Evolutionary conservation across 2,113 vertebrate species (phyloP), one percentile per base, ranked within the genome.

Genomic region (Peromyscus polionotus): DNA sequence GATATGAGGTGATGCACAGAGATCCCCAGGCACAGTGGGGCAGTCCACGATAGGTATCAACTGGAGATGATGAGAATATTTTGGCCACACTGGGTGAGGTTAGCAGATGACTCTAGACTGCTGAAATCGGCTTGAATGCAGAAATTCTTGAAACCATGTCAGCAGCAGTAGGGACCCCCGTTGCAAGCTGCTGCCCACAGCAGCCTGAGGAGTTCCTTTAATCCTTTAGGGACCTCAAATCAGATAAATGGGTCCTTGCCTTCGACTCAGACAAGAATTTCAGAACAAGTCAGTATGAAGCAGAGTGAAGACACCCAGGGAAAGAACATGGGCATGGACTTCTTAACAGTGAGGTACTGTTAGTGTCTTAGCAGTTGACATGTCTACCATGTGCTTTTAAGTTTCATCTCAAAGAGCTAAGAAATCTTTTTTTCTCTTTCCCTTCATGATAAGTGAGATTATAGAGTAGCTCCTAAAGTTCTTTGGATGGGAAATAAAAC

Each of bases 1-100:
- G 10, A 57, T 2, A 1, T 19, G 22, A 77, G 8, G 24, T 31
- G 31, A 77, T 31, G 14, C 3, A 1, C 1, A 39, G 7, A 39
- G 31, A 28, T 0, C 0, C 2, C 13, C 31, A 54, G 31, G 8
- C 61, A 51, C 6, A 24, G 2, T 1, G 9, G 1, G 24, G 20
- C 1, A 1, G 51, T 70, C 19, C 31, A 31, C 5, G 28, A 57
- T 1, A 1, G n/a, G 20, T 24, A 12, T 61, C 63, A 3, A 14
- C 28, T 3, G 1, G 24, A 57, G 42, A 88, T 10, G 73, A 57
- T 57, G 90, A 65, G 57, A 59, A 63, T 92, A 31, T 84, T 92
- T 17, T 57, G 16, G 7, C 22, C 57, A 61, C 57, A 54, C 76
- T 90, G 72, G 39, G 57, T 90, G 54, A 92, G 84, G 84, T 91